Conservation (phyloP, 2,113 vertebrate genomes). For the Dasyprocta punctata region DNA sequence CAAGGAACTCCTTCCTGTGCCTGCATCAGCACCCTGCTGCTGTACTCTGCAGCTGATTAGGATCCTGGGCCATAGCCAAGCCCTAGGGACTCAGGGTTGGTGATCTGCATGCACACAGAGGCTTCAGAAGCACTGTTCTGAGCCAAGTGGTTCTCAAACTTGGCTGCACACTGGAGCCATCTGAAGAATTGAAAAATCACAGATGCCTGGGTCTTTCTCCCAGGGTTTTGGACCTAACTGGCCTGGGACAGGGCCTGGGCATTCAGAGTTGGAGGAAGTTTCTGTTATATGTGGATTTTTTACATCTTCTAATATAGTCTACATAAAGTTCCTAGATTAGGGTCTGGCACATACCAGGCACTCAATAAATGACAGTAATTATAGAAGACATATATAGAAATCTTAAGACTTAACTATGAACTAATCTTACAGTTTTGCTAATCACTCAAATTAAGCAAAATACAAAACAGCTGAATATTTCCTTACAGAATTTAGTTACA, state of each 20-base stretch:
- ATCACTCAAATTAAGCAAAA: conserved; percentile 41
- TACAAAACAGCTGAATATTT: not conserved
- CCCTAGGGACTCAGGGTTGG: not conserved
- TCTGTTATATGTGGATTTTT: not conserved
- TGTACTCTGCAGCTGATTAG: not conserved
- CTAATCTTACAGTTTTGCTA: not conserved
- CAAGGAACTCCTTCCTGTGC: not conserved
- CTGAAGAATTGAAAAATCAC: not conserved
- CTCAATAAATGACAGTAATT: not conserved
- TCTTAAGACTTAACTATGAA: not conserved
- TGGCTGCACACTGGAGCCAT: not conserved
- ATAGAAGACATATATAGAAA: not conserved
- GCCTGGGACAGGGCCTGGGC: not conserved
- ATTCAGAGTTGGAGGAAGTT: not conserved
- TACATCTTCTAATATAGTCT: not conserved
- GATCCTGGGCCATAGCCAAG: not conserved
- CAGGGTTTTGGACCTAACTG: not conserved
- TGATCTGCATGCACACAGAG: not conserved
- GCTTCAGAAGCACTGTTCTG: not conserved
- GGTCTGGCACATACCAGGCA: not conserved
- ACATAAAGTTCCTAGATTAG: not conserved
- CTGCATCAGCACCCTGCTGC: not conserved
- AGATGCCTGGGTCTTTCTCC: not conserved
- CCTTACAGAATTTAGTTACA: not conserved
- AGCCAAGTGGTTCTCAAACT: not conserved